Evolutionary conservation across 2,888 invertebrate genomes (phyloP), one percentile per base, ranked within the genome.

Genomic region (Sarcophaga variegata): DNA sequence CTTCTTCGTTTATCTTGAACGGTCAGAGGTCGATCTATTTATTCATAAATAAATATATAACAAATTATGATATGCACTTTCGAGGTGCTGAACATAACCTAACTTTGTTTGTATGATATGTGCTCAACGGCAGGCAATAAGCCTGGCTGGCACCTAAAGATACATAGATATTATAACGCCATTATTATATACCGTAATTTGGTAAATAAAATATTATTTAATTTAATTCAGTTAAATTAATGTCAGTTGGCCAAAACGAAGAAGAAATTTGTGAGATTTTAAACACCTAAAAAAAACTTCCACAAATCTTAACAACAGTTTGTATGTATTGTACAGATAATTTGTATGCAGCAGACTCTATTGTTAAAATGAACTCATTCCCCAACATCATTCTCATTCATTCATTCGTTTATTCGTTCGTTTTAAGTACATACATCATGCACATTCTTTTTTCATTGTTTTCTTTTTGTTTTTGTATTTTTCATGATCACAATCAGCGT

Each of bases 171-270:
- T 59, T 69, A 47, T 49, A 54, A 25, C 12, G 25, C 54, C 25
- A 25, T 37, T 47, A 22, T 22, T 25, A 3, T 25, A 12, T 22
- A 8, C 2, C 37, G 37, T 37, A 47, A 45, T 67, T n/a, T 67
- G 37, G 1, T 37, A 37, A 8, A 69, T 14, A 62, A 74, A 45
- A 2, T 66, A 17, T 27, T 37, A 70, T 81, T 70, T 70, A 70
- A 81, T 70, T 69, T 71, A 37, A 63, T 63, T 22, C 17, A 5
- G 1, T 54, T 47, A 20, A 70, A 81, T 45, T 76, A n/a, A 64
- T 75, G 69, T 27, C 69, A 75, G 62, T 81, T 64, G 81, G 54
- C 49, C 63, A 70, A 70, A 69, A 37, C 6, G 6, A 37, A 22
- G 49, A 75, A 62, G 10, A 62, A 62, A 62, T 22, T 37, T 37